phyloP scores from a whole-genome alignment of 2,113 vertebrate species.

The Actenoides hombroni region DNA sequence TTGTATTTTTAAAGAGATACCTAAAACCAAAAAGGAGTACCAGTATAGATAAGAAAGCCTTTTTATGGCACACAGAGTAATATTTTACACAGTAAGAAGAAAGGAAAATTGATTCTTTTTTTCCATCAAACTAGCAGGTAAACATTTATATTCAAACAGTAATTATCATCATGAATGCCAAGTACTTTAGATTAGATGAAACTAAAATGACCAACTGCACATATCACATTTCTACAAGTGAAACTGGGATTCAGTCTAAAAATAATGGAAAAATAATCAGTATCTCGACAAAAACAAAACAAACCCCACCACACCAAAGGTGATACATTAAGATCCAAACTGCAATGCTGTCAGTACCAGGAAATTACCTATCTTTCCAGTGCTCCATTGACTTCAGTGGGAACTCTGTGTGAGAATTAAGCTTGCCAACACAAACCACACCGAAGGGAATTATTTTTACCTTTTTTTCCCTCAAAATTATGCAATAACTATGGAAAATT shows the following conservation, averaged over 20 bases:
- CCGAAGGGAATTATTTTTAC: not conserved
- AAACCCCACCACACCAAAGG: not conserved
- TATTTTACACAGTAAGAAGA: not conserved
- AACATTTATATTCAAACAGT: not conserved
- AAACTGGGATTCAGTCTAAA: not conserved
- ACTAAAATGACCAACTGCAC: not conserved
- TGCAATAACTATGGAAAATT: not conserved
- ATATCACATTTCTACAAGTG: not conserved
- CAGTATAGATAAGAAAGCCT: not conserved
- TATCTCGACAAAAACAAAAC: not conserved
- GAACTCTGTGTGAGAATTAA: too few relatives aligned
- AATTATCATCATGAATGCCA: not conserved
- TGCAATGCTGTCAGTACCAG: not conserved
- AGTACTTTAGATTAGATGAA: not conserved
- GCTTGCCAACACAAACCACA: too few relatives aligned
- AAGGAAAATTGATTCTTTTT: not conserved
- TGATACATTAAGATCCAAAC: not conserved
- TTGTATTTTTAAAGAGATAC: not conserved
- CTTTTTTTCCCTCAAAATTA: not conserved
- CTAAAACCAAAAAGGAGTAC: not conserved
- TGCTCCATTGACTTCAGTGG: too few relatives aligned
- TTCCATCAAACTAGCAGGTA: not conserved
- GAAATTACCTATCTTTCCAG: too few relatives aligned
- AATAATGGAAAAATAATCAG: not conserved
- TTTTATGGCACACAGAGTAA: not conserved